Conservation (phyloP, 2,888 invertebrate genomes). For the Tipula unca region DNA sequence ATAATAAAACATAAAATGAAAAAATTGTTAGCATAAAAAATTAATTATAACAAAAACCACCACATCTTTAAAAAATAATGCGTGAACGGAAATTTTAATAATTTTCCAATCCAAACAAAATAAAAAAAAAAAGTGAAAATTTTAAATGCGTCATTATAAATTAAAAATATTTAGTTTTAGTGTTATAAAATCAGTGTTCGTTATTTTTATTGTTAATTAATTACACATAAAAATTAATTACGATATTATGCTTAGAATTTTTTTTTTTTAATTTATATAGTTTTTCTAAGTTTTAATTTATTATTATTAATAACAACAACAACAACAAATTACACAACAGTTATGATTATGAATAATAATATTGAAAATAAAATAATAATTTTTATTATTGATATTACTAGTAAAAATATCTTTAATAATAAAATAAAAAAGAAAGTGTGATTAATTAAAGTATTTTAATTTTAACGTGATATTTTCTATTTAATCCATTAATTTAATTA, state of each 20-base stretch:
- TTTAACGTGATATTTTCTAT: not conserved
- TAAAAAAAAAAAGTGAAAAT: not conserved
- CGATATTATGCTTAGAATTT: not conserved
- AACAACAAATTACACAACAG: not conserved
- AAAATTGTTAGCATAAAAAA: not conserved
- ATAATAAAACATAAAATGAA: not conserved
- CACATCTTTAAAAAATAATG: constrained; percentile 4
- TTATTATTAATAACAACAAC: not conserved
- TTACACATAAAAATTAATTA: not conserved
- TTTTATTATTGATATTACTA: not conserved
- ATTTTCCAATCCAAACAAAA: not conserved
- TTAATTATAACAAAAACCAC: not conserved
- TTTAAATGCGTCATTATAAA: constrained; percentile 8
- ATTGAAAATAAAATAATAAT: not conserved
- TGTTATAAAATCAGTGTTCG: not conserved
- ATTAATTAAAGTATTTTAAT: not conserved
- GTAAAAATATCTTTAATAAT: not conserved
- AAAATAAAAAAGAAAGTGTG: not conserved
- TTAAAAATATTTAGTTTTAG: not conserved
- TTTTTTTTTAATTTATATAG: not conserved
- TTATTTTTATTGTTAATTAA: not conserved
- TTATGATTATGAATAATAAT: not conserved
- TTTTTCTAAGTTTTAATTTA: not conserved
- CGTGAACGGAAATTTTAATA: constrained; percentile 14
- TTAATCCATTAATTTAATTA: too few relatives aligned